Percentiles rank a stretch among this genome's conserved stretches.
Evolutionary conservation across 1,140 invertebrate genomes (phyloP).

Genomic region (Megathymus violae): DNA sequence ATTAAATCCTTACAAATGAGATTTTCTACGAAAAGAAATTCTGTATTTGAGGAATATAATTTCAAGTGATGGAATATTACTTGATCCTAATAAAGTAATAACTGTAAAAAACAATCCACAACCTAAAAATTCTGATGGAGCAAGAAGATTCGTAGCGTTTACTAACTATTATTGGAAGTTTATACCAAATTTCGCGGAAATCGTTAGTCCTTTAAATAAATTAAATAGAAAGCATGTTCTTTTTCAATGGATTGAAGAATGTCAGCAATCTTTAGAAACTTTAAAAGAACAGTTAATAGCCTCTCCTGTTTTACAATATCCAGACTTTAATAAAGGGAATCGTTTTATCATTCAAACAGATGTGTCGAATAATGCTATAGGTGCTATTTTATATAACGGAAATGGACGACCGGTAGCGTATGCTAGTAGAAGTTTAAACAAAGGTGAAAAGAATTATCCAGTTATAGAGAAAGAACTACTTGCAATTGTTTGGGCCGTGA

Average conservation of each 20-base stretch:
- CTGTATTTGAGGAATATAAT: slow-evolving; percentile 54
- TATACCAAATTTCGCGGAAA: not conserved
- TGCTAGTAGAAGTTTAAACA: slow-evolving; percentile 35
- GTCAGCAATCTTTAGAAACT: slow-evolving; percentile 21
- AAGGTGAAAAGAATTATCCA: too few species aligned
- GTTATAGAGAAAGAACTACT: too few species aligned
- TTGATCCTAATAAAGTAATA: slow-evolving; percentile 31
- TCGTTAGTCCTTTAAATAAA: not conserved
- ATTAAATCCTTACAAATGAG: slow-evolving; percentile 50
- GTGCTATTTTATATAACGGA: slow-evolving; percentile 30
- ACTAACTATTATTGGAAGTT: slow-evolving; percentile 6
- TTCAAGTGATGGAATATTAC: slow-evolving; percentile 40
- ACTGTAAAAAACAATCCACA: not conserved
- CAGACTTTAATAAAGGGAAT: slow-evolving; percentile 16
- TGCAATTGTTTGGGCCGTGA: too few species aligned
- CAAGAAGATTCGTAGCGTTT: slow-evolving; percentile 1
- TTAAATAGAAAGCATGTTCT: too few species aligned
- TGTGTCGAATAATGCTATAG: slow-evolving; percentile 12
- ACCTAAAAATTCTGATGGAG: not conserved
- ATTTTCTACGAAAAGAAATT: slow-evolving; percentile 51
- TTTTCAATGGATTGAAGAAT: slow-evolving; percentile 31
- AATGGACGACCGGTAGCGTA: slow-evolving; percentile 30
- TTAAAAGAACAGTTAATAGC: not conserved
- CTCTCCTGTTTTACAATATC: slow-evolving; percentile 1
- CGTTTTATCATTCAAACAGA: slow-evolving; percentile 22